These are phyloP conservation scores for Operophtera brumata DNA, from an alignment of 2,888 invertebrate genomes.

Conservation along the genomic window DNA sequence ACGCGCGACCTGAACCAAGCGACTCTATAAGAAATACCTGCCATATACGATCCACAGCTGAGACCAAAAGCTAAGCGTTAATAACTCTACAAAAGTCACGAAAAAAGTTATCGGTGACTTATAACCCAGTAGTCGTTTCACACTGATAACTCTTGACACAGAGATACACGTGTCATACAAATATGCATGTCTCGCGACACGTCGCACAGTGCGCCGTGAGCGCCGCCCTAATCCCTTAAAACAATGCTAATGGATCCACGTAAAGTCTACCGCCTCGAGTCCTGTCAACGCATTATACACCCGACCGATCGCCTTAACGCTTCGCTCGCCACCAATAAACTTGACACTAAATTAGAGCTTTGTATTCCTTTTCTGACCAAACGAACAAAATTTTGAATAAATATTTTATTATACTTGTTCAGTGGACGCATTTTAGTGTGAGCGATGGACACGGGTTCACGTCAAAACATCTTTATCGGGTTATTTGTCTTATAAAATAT, in stretches of 20 bases:
- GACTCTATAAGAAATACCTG: constrained; percentile 40
- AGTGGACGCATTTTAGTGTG: constrained; percentile 79
- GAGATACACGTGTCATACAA: constrained; percentile 75
- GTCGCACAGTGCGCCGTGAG: constrained; percentile 59
- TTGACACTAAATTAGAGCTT: constrained; percentile 76
- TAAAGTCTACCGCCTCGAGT: constrained; percentile 65
- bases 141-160: constrained; percentile 60
- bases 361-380: constrained; percentile 65
- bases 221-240: constrained; percentile 76
- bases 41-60: constrained; percentile 36
- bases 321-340: constrained; percentile 74
- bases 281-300: constrained; percentile 73
- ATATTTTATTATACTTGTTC: constrained; percentile 78
- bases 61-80: constrained; percentile 31
- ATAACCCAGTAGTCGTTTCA: constrained; percentile 71
- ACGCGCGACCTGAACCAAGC: constrained; percentile 46
- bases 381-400: constrained; percentile 74
- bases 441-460: constrained; percentile 80
- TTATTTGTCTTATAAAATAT: constrained; percentile 82
- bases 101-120: constrained; percentile 54
- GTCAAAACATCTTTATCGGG: constrained; percentile 81
- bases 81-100: constrained; percentile 36
- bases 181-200: constrained; percentile 69
- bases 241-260: constrained; percentile 80
- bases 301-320: constrained; percentile 72